A percentile compares a stretch with the other conserved stretches of the same genome.
These are phyloP conservation scores for Knipowitschia caucasica DNA, from an alignment of 2,797 vertebrate species.

Conservation along the genomic window DNA sequence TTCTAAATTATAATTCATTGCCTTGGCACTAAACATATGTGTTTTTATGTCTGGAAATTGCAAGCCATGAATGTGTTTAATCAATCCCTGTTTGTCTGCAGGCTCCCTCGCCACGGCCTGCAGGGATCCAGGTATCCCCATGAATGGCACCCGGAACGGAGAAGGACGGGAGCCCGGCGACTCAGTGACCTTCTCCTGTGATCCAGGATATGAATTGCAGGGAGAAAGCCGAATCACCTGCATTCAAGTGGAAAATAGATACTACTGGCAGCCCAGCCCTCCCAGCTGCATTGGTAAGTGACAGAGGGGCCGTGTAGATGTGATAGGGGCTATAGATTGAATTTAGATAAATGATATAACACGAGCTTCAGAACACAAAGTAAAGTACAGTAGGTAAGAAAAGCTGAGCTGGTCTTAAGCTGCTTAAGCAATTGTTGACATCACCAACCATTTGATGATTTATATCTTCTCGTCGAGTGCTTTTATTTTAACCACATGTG, in stretches of 20 bases:
- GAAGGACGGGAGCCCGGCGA: conserved; percentile 95
- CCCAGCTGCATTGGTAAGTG: conserved; percentile 94
- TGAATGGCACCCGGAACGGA: conserved; percentile 96
- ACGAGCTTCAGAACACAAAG: conserved; percentile 17
- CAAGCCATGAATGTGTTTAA: conserved; percentile 2
- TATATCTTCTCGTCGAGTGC: background rate
- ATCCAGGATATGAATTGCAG: conserved; percentile 95
- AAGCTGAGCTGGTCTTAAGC: background rate
- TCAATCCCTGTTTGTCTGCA: conserved; percentile 51
- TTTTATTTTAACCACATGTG: background rate
- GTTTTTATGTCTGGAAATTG: conserved; percentile 4
- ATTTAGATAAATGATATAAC: conserved; percentile 20
- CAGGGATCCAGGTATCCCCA: conserved; percentile 93
- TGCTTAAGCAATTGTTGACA: background rate
- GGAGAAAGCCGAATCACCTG: conserved; percentile 96
- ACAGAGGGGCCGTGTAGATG: conserved; percentile 12
- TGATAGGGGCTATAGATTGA: conserved; percentile 14
- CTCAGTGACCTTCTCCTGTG: conserved; percentile 92
- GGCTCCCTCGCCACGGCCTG: conserved; percentile 95
- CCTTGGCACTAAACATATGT: background rate
- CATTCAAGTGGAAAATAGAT: conserved; percentile 98
- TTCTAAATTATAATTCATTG: background rate
- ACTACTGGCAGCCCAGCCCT: conserved; percentile 98
- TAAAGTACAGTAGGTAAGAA: conserved; percentile 23
- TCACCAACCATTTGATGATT: conserved; percentile 23